Conservation (phyloP, 2,113 vertebrate genomes). For the Sebastes schlegelii region DNA sequence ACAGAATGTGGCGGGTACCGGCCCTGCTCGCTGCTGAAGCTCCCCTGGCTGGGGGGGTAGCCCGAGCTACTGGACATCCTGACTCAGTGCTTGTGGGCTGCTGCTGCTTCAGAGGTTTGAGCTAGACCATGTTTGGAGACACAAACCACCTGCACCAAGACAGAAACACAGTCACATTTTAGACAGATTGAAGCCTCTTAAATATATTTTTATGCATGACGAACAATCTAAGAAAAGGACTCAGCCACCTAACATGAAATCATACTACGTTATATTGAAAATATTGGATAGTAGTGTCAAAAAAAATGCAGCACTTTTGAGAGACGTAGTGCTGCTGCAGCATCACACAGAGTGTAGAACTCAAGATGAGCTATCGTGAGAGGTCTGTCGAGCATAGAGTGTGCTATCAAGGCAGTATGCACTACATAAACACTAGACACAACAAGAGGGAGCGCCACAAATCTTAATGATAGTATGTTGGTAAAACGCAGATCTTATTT, state of each 20-base stretch:
- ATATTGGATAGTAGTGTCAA: neutral
- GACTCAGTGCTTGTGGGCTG: constrained; percentile 69
- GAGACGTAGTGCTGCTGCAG: neutral
- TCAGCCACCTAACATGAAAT: neutral
- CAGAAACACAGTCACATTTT: constrained; percentile 25
- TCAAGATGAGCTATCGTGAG: neutral
- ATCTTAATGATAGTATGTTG: neutral
- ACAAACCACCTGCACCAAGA: constrained; percentile 85
- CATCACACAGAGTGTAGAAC: neutral
- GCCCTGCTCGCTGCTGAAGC: constrained; percentile 95
- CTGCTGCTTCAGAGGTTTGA: constrained; percentile 81
- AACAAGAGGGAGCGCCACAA: neutral
- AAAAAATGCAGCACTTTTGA: neutral
- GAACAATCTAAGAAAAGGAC: neutral
- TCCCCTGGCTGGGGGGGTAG: constrained; percentile 96
- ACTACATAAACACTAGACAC: neutral
- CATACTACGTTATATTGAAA: neutral
- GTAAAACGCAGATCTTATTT: neutral
- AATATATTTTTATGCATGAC: neutral
- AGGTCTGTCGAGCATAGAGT: neutral
- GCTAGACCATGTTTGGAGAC: constrained; percentile 87
- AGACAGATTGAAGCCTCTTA: neutral
- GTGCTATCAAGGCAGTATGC: neutral
- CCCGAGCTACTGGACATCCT: constrained; percentile 97
- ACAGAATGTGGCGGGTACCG: constrained; percentile 94